Percentiles rank a stretch among this genome's conserved stretches.
These are phyloP conservation scores for Borostomias antarcticus DNA, from an alignment of 2,797 vertebrate species.

Conservation along the genomic window DNA sequence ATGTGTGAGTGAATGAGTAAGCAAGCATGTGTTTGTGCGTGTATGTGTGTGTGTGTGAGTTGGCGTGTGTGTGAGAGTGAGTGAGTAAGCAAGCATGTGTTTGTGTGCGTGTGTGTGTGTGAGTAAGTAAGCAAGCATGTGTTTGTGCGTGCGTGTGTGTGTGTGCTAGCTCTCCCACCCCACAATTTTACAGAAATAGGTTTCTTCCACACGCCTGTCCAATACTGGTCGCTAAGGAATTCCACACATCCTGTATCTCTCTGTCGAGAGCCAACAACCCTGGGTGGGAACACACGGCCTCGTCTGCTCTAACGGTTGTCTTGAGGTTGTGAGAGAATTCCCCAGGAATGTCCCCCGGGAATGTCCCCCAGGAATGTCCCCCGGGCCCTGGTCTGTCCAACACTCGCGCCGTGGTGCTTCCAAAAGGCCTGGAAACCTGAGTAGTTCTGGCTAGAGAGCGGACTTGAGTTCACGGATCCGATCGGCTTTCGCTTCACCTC, in stretches of 20 bases:
- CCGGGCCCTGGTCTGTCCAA: no score
- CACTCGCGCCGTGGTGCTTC: background rate
- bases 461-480: no score
- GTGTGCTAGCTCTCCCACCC: background rate
- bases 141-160: background rate
- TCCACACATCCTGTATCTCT: background rate
- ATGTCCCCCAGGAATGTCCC: no score
- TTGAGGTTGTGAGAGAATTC: background rate
- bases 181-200: background rate
- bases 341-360: background rate
- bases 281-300: background rate
- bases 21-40: background rate
- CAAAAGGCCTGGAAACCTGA: background rate
- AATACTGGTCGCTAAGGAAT: background rate
- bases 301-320: slow-evolving; percentile 3
- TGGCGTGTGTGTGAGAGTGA: background rate
- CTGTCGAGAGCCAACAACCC: background rate
- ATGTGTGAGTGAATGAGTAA: background rate
- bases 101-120: background rate
- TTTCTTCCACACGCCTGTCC: background rate
- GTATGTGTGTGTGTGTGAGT: background rate
- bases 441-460: slow-evolving; percentile 9
- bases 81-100: background rate
- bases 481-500: background rate
- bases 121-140: no score